Conservation (phyloP, 92 coral and sea anemone species). For the Ricordea florida region DNA sequence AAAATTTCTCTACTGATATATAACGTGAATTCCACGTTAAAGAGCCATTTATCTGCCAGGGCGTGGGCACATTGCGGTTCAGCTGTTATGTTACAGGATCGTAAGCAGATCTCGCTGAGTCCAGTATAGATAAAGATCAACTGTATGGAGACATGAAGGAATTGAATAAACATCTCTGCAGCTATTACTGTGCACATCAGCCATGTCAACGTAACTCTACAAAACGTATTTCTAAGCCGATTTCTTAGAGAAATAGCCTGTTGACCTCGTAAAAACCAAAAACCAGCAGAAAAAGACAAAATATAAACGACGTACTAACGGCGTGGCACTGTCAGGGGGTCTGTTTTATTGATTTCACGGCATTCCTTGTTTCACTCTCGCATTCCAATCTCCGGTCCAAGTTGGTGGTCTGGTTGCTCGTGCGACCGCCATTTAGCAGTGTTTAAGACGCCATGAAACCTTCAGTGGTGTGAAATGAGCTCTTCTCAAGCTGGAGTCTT, state of each 20-base stretch:
- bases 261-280: conserved; percentile 25
- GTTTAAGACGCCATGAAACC: conserved; percentile 33
- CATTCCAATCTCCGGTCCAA: conserved; percentile 1
- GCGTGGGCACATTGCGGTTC: conserved; percentile 21
- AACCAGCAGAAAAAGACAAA: too few relatives aligned
- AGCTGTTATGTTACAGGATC: neutral
- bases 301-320: too few relatives aligned
- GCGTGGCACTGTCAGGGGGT: too few relatives aligned
- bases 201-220: neutral
- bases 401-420: conserved; percentile 72
- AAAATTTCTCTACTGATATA: too few relatives aligned
- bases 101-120: neutral
- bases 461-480: neutral
- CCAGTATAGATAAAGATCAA: conserved; percentile 18
- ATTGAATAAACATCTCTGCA: conserved; percentile 28
- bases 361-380: neutral
- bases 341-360: conserved; percentile 37
- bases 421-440: conserved; percentile 63
- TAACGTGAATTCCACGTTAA: too few relatives aligned
- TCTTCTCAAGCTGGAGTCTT: conserved; percentile 22
- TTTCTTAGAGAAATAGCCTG: conserved; percentile 28
- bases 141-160: neutral
- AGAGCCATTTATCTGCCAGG: too few relatives aligned
- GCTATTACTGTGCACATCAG: conserved; percentile 6
- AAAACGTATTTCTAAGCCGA: conserved; percentile 17